Percentiles rank a stretch among this genome's conserved stretches.
Conservation (phyloP, 2,888 invertebrate genomes). For the Lasioglossum vierecki region DNA sequence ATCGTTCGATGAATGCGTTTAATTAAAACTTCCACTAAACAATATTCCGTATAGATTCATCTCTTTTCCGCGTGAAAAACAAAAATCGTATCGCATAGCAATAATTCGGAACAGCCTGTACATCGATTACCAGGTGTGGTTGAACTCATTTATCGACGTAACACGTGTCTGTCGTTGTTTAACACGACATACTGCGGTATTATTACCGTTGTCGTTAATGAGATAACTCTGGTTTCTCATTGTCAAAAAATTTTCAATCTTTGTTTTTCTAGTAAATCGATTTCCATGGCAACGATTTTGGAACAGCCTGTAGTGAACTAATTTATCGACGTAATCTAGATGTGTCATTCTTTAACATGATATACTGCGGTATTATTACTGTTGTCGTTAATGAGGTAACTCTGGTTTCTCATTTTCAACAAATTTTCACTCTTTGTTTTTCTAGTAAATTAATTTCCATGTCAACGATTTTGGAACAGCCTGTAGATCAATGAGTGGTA, state of each 20-base stretch:
- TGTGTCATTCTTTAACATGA: slow-evolving; percentile 22
- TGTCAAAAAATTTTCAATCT: neutral
- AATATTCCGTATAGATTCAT: neutral
- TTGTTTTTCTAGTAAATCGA: neutral
- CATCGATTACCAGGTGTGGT: slow-evolving; percentile 14
- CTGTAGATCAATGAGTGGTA: slow-evolving; percentile 15
- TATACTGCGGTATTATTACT: neutral
- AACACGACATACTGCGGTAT: neutral
- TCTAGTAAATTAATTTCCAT: too few species aligned
- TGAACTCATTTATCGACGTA: slow-evolving; percentile 15
- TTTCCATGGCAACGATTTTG: neutral
- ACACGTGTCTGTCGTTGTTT: slow-evolving; percentile 16
- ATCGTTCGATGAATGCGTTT: neutral
- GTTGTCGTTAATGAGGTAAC: neutral
- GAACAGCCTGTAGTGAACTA: slow-evolving; percentile 23
- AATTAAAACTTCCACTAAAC: neutral
- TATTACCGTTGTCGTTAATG: neutral
- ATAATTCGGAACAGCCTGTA: slow-evolving; percentile 8
- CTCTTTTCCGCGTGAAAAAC: neutral
- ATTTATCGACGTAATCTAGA: slow-evolving; percentile 8
- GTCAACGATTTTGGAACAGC: neutral
- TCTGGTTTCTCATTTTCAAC: neutral
- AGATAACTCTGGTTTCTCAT: neutral
- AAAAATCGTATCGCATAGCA: neutral
- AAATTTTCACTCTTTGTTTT: neutral